Evolutionary conservation across 2,113 vertebrate species (phyloP).

Genomic region (Sterrhoptilus dennistouni): DNA sequence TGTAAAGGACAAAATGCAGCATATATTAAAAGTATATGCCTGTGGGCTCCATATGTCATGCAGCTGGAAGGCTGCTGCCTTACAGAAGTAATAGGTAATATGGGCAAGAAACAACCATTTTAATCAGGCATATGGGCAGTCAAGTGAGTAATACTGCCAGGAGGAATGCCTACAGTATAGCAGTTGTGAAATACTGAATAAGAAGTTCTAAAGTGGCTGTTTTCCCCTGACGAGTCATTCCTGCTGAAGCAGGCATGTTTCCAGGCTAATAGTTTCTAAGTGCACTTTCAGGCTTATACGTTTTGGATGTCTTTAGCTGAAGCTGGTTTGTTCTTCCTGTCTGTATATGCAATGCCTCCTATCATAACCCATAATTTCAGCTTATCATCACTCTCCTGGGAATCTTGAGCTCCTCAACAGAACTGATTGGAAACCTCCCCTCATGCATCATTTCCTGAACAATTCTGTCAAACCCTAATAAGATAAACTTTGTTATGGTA

Average conservation of each 20-base stretch:
- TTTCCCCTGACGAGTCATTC: background rate
- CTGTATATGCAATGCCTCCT: background rate
- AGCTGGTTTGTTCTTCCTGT: background rate
- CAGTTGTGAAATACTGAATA: conserved; percentile 10
- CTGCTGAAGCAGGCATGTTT: conserved; percentile 8
- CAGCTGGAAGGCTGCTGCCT: background rate
- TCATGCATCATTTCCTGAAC: background rate
- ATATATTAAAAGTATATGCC: background rate
- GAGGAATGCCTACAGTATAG: background rate
- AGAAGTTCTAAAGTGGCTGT: background rate
- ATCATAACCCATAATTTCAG: background rate
- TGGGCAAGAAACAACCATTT: background rate
- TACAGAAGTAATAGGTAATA: background rate
- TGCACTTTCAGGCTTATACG: background rate
- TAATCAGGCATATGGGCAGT: background rate
- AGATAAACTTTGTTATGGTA: background rate
- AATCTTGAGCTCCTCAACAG: background rate
- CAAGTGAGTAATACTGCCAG: background rate
- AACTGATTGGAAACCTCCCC: background rate
- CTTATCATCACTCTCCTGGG: background rate
- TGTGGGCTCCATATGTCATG: background rate
- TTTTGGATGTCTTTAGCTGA: background rate
- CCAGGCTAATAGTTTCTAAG: background rate
- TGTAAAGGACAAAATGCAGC: background rate
- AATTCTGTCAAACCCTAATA: conserved; percentile 14